Evolutionary conservation across 1,140 invertebrate species (phyloP).

Genomic region (Papilio xuthus): DNA sequence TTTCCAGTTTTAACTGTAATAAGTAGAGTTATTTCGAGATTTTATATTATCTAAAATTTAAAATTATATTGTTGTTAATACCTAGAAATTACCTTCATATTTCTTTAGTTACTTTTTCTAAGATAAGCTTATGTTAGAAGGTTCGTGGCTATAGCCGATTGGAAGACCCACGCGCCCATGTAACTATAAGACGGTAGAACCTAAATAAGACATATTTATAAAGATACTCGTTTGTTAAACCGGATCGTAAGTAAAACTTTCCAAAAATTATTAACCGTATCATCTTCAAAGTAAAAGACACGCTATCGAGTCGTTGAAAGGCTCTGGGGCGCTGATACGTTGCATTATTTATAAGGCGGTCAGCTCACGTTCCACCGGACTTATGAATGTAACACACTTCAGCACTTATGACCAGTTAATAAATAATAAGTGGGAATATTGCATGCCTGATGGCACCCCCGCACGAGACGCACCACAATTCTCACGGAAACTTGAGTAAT

Average conservation of each 20-base stretch:
- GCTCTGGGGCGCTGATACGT: conserved; percentile 44
- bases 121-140: neutral
- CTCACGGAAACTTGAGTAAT: conserved; percentile 52
- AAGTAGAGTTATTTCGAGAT: too few relatives aligned
- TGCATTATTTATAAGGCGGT: conserved; percentile 66
- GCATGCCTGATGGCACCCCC: conserved; percentile 57
- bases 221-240: conserved; percentile 15
- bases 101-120: too few relatives aligned
- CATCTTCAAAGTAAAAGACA: conserved; percentile 52
- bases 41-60: too few relatives aligned
- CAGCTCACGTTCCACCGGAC: conserved; percentile 61
- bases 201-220: neutral
- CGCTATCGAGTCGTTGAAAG: conserved; percentile 50
- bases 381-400: conserved; percentile 78
- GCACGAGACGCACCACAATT: conserved; percentile 55
- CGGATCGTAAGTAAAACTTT: neutral
- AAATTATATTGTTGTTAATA: too few relatives aligned
- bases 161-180: too few relatives aligned
- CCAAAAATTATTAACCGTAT: conserved; percentile 48
- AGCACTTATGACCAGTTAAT: conserved; percentile 80
- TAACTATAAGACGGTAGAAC: too few relatives aligned
- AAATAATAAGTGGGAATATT: conserved; percentile 75
- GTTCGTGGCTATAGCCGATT: too few relatives aligned
- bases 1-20: too few relatives aligned
- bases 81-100: too few relatives aligned